phyloP scores from a whole-genome alignment of 2,113 vertebrate species.

The Thinocorus orbignyianus region DNA sequence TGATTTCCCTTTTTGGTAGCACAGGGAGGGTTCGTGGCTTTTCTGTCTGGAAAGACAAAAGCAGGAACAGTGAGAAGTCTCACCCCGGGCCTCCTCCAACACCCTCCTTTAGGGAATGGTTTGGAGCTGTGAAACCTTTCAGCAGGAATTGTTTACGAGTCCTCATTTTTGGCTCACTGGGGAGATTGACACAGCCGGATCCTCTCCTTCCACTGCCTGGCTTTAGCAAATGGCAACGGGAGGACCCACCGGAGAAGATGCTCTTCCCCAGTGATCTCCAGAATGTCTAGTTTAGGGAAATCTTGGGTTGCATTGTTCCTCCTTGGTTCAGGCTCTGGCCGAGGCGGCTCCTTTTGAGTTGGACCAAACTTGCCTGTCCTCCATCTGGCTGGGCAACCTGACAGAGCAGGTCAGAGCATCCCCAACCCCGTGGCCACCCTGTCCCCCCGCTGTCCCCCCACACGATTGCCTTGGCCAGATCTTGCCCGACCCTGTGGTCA shows the following conservation, averaged over 20 bases:
- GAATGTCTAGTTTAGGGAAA: not conserved
- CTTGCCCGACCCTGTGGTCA: not conserved
- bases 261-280: not conserved
- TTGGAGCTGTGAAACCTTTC: not conserved
- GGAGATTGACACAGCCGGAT: not conserved
- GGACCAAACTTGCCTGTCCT: not conserved
- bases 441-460: not conserved
- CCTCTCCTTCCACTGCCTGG: not conserved
- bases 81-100: not conserved
- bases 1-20: not conserved
- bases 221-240: not conserved
- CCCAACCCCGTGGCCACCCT: fast-evolving
- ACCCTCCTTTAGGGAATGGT: not conserved
- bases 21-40: not conserved
- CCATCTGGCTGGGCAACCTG: not conserved
- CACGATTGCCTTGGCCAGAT: slow-evolving; percentile 10
- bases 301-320: not conserved
- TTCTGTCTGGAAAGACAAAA: not conserved
- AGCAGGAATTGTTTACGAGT: not conserved
- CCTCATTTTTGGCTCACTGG: not conserved
- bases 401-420: not conserved
- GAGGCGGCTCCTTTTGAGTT: not conserved
- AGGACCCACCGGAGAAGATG: not conserved
- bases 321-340: fast-evolving
- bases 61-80: not conserved